These are phyloP conservation scores for Holcopasites calliopsidis DNA, from an alignment of 1,140 invertebrate species.

Conservation along the genomic window DNA sequence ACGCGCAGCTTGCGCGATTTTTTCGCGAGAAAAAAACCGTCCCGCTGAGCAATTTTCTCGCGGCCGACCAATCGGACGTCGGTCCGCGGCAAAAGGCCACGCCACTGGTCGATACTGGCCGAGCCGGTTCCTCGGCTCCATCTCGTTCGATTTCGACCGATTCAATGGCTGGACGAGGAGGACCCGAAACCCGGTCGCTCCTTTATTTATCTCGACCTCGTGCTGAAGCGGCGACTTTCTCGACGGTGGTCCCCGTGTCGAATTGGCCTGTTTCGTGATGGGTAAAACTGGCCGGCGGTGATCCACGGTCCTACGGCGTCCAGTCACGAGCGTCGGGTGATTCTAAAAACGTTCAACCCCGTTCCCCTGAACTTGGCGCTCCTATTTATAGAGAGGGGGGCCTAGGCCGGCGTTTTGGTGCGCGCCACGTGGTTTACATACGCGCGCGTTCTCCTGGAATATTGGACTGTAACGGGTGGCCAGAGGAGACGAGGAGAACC, in stretches of 20 bases:
- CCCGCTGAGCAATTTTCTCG: conserved; percentile 62
- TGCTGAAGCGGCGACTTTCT: conserved; percentile 32
- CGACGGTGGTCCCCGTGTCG: conserved; percentile 52
- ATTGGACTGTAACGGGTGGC: conserved; percentile 58
- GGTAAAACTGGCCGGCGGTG: conserved; percentile 18
- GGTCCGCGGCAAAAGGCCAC: conserved; percentile 11
- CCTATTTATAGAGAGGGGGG: conserved; percentile 72
- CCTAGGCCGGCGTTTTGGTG: conserved; percentile 56
- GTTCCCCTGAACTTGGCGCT: conserved; percentile 77
- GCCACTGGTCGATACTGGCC: conserved; percentile 39
- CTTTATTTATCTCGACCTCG: too few relatives aligned
- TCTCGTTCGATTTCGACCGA: conserved; percentile 41
- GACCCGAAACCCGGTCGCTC: too few relatives aligned
- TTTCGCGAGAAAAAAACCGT: conserved; percentile 45
- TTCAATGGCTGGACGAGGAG: conserved; percentile 66
- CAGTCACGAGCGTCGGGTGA: conserved; percentile 66
- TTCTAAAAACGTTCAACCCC: conserved; percentile 69
- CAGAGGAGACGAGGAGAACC: conserved; percentile 12
- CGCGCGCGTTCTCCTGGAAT: conserved; percentile 42
- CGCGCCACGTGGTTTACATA: conserved; percentile 59
- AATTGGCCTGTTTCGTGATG: conserved; percentile 67
- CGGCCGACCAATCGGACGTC: conserved; percentile 48
- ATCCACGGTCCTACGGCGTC: conserved; percentile 28
- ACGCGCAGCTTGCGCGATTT: conserved; percentile 16
- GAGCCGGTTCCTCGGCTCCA: conserved; percentile 37